phyloP scores from a whole-genome alignment of 1,140 invertebrate genomes.

The Epicauta chinensis region DNA sequence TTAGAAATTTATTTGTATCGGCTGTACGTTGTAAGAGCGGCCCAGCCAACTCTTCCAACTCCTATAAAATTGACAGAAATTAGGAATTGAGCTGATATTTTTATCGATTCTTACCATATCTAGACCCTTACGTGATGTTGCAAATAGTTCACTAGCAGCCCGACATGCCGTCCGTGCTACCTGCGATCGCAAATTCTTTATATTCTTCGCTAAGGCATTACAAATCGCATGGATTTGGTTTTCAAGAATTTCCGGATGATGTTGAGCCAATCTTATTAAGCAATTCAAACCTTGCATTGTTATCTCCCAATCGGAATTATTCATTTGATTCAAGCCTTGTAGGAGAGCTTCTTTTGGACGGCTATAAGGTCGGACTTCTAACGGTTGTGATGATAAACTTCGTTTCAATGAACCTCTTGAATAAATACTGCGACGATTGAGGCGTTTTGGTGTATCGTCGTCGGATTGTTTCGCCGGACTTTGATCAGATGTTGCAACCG shows the following conservation, averaged over 20 bases:
- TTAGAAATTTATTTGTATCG: constrained; percentile 87
- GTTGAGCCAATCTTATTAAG: constrained; percentile 63
- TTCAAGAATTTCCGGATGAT: constrained; percentile 60
- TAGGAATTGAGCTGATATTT: constrained; percentile 1
- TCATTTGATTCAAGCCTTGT: constrained; percentile 59
- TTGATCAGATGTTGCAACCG: constrained; percentile 2
- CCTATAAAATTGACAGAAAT: constrained; percentile 46
- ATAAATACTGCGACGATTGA: constrained; percentile 5
- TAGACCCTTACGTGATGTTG: constrained; percentile 58
- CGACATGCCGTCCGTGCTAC: constrained; percentile 80
- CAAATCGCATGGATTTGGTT: constrained; percentile 57
- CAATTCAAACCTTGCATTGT: constrained; percentile 65
- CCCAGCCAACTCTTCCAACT: constrained; percentile 77
- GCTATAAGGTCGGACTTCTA: constrained; percentile 38
- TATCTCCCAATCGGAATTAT: constrained; percentile 74
- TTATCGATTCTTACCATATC: constrained; percentile 59
- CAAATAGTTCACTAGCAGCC: constrained; percentile 71
- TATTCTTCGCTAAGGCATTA: constrained; percentile 66
- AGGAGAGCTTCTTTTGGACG: constrained; percentile 59
- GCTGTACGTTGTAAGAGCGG: constrained; percentile 79
- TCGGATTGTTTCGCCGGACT: constrained; percentile 7
- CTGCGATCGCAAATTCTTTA: constrained; percentile 83
- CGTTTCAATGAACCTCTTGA: not conserved
- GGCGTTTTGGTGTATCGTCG: constrained; percentile 3
- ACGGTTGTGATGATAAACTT: not conserved